Base-by-base conservation (phyloP, 1,140 invertebrate genomes). In the Lasioglossum baleicum region DNA sequence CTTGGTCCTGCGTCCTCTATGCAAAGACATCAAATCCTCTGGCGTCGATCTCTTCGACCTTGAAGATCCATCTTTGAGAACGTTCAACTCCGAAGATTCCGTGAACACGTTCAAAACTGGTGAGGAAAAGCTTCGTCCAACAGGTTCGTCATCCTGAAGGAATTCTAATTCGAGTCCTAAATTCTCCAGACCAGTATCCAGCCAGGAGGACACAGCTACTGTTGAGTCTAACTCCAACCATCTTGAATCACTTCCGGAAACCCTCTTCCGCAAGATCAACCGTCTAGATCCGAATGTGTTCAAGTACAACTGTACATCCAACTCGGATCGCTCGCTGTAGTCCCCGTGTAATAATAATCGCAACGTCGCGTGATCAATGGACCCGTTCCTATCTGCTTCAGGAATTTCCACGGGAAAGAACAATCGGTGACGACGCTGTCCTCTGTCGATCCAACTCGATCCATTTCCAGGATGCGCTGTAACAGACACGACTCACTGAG, bases 211-310 rank as follows among this genome's bases (percentile, higher is more conserved):
- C n/a, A 93, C 92, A 0, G 93, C 93, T 70, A 88, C 87, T 0
- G 94, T 95, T 0, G 94, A 91, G 83, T 95, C 94, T 7, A 95
- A 90, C 78, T 95, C 94, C 8, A 94, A 88, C 95, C 95, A 95
- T 71, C 83, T 81, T 0, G 90, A 61, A 11, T 79, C 76, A 35
- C 64, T 22, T 22, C 75, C 61, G 15, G 7, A 60, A 66, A 22
- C 40, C 60, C 22, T 84, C 35, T 51, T 48, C 6, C 66, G 78
- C 0, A 69, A 40, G 35, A 85, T 76, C 11, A 83, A 51, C 5
- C 67, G 35, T 53, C 66, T 65, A 11, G 75, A 76, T 40, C 44
- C 35, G 70, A n/a, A 10, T 20, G 66, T 77, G 11, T 83, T 60
- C 0, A 84, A 74, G 53, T 89, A 83, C 2, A 87, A 44, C 35